A percentile compares a stretch with the other conserved stretches of the same genome.
These are phyloP conservation scores for Rhincodon typus DNA, from an alignment of 2,797 vertebrate species.

Conservation along the genomic window DNA sequence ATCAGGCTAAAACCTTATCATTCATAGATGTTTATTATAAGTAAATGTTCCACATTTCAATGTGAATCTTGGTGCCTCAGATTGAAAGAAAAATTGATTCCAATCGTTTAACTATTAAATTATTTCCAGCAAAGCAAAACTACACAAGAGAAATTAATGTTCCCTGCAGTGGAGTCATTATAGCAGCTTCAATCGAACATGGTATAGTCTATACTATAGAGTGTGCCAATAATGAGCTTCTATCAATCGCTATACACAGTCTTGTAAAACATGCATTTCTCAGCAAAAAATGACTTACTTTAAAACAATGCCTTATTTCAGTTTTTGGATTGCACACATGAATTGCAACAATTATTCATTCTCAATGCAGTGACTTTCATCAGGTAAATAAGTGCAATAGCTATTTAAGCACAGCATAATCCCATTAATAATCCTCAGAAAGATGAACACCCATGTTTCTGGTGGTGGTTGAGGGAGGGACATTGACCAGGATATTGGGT, in stretches of 20 bases:
- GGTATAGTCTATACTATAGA: too few relatives aligned
- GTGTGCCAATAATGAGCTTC: not conserved
- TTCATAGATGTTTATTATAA: conserved; percentile 49
- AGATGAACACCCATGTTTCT: not conserved
- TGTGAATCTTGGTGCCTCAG: conserved; percentile 42
- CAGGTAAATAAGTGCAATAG: not conserved
- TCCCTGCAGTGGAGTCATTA: not conserved
- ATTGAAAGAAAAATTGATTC: conserved; percentile 43
- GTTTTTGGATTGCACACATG: not conserved
- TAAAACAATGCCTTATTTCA: not conserved
- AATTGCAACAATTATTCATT: not conserved
- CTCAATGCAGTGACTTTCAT: not conserved
- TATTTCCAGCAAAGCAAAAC: conserved; percentile 30
- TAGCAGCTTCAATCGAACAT: not conserved
- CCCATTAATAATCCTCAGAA: not conserved
- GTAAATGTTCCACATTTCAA: conserved; percentile 45
- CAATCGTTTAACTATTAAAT: conserved; percentile 46
- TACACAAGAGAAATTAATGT: conserved; percentile 37
- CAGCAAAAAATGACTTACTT: not conserved
- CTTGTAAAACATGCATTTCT: too few relatives aligned
- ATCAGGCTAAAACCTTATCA: conserved; percentile 45
- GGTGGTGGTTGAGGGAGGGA: not conserved
- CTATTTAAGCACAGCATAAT: not conserved
- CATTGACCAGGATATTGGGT: not conserved
- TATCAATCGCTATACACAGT: not conserved